These are phyloP conservation scores for Gymnogyps californianus DNA, from an alignment of 2,113 vertebrate genomes.

Conservation along the genomic window DNA sequence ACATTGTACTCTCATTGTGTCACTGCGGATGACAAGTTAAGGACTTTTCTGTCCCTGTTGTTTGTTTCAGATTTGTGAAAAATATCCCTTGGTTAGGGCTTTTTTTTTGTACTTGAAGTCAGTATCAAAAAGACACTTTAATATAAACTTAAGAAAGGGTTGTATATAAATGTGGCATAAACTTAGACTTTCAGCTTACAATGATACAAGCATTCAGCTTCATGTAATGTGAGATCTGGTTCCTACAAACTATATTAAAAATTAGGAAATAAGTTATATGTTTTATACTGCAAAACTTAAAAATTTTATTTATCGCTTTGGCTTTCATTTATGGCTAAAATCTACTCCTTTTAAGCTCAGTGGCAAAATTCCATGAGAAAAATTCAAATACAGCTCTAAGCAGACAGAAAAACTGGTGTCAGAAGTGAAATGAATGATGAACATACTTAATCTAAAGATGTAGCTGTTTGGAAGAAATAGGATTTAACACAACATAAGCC, in stretches of 20 bases:
- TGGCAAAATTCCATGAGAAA: background rate
- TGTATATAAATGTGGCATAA: background rate
- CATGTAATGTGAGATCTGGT: background rate
- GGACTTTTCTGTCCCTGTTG: background rate
- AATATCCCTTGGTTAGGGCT: background rate
- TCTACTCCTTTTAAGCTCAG: background rate
- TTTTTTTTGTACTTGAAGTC: background rate
- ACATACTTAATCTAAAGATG: background rate
- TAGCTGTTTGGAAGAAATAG: background rate
- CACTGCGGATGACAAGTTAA: background rate
- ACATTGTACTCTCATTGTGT: background rate
- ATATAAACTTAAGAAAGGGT: background rate
- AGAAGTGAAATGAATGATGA: background rate
- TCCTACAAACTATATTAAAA: background rate
- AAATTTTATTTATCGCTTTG: fast-evolving
- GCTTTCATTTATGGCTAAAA: background rate
- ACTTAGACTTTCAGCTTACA: background rate
- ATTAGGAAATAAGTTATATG: background rate
- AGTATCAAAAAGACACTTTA: background rate
- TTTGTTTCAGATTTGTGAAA: background rate
- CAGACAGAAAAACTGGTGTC: background rate
- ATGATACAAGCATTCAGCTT: background rate
- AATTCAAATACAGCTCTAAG: background rate
- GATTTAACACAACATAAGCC: background rate
- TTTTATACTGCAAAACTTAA: background rate